phyloP scores from a whole-genome alignment of 2,113 vertebrate species.

The Drymodes brunneopygia region DNA sequence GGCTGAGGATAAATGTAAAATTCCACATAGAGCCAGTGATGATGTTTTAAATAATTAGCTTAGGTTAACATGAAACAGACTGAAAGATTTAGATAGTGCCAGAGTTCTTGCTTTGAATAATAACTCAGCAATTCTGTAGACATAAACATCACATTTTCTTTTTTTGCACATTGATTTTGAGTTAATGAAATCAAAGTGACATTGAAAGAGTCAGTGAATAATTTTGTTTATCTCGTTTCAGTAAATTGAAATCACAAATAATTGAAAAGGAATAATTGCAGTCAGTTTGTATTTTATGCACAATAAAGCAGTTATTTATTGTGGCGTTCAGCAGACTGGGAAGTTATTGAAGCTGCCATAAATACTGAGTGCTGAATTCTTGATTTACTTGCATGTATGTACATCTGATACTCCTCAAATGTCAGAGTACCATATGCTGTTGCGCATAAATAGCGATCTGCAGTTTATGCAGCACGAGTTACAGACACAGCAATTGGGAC shows the following conservation, averaged over 20 bases:
- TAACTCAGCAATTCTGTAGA: neutral
- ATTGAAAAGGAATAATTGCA: neutral
- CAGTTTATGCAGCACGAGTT: neutral
- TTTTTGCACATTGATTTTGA: neutral
- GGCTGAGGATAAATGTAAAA: neutral
- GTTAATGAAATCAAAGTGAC: neutral
- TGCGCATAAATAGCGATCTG: neutral
- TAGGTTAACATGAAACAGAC: neutral
- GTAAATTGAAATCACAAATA: neutral
- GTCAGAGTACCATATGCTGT: neutral
- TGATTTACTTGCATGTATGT: conserved; percentile 11
- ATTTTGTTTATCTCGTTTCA: neutral
- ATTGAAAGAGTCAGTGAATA: neutral
- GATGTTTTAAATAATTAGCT: neutral
- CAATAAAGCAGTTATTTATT: neutral
- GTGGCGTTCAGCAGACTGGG: neutral
- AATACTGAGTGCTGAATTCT: conserved; percentile 4
- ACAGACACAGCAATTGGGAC: neutral
- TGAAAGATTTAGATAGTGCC: neutral
- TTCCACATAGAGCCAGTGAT: neutral
- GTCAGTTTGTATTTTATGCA: neutral
- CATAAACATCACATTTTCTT: neutral
- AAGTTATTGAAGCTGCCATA: conserved; percentile 14
- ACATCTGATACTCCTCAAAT: conserved; percentile 20
- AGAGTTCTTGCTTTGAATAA: neutral